Evolutionary conservation across 1,140 invertebrate genomes (phyloP).

Genomic region (Pseudomyrmex sp.): DNA sequence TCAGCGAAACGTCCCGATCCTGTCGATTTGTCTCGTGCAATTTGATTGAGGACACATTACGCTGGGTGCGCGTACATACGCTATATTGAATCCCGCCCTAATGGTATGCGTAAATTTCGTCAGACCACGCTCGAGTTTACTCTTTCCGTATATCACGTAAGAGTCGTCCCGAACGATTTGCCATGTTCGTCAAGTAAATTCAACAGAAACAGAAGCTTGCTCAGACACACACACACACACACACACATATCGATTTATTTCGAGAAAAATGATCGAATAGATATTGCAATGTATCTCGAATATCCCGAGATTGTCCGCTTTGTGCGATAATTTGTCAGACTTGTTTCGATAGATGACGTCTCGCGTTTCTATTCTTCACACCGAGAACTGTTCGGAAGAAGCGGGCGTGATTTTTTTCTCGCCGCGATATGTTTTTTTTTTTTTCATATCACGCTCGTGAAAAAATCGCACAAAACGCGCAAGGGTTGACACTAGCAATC

Average conservation of each 20-base stretch:
- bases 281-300: neutral
- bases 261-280: neutral
- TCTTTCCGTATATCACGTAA: neutral
- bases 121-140: constrained; percentile 1
- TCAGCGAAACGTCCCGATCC: neutral
- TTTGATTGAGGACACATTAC: constrained; percentile 63
- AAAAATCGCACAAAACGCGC: neutral
- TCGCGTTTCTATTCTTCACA: neutral
- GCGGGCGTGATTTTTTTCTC: constrained; percentile 15
- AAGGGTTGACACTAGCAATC: constrained; percentile 42
- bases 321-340: neutral
- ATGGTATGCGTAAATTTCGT: constrained; percentile 34
- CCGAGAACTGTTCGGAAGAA: neutral
- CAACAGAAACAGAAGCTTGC: neutral
- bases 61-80: neutral
- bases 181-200: constrained; percentile 2
- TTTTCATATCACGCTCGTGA: neutral
- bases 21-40: constrained; percentile 53
- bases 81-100: constrained; percentile 25
- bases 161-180: neutral
- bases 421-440: neutral
- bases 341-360: neutral
- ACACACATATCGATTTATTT: constrained; percentile 26
- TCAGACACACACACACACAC: neutral
- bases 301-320: neutral